Evolutionary conservation across 2,888 invertebrate genomes (phyloP).

Genomic region (Agriopis leucophaearia): DNA sequence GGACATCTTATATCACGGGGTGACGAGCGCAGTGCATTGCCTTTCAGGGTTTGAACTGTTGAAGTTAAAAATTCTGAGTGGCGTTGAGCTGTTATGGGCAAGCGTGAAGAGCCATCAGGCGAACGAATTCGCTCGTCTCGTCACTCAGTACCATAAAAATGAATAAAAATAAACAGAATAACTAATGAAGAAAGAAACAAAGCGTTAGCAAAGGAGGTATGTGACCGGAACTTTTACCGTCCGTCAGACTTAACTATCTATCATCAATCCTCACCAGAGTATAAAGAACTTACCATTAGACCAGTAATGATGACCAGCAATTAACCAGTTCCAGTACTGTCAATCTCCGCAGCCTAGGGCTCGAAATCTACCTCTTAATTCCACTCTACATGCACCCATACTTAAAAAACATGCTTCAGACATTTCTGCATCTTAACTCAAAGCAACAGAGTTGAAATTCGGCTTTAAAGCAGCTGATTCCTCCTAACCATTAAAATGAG

Average conservation of each 20-base stretch:
- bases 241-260: constrained; percentile 57
- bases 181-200: neutral
- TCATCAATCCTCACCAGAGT: constrained; percentile 63
- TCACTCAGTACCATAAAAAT: no score
- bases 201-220: no score
- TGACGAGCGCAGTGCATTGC: no score
- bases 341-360: constrained; percentile 60
- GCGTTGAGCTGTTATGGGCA: no score
- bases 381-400: constrained; percentile 40
- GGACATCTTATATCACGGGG: no score
- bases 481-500: constrained; percentile 46
- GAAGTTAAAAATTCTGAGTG: no score
- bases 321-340: constrained; percentile 69
- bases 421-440: constrained; percentile 5
- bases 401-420: constrained; percentile 34
- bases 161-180: no score
- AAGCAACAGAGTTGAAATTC: constrained; percentile 11
- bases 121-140: no score
- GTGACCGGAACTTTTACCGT: constrained; percentile 37
- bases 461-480: neutral
- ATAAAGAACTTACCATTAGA: constrained; percentile 57
- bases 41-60: no score
- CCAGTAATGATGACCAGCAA: constrained; percentile 64
- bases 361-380: constrained; percentile 48
- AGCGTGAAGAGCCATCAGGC: no score